Evolutionary conservation across 2,113 vertebrate species (phyloP).

Genomic region (Neodontobutis hainanensis): DNA sequence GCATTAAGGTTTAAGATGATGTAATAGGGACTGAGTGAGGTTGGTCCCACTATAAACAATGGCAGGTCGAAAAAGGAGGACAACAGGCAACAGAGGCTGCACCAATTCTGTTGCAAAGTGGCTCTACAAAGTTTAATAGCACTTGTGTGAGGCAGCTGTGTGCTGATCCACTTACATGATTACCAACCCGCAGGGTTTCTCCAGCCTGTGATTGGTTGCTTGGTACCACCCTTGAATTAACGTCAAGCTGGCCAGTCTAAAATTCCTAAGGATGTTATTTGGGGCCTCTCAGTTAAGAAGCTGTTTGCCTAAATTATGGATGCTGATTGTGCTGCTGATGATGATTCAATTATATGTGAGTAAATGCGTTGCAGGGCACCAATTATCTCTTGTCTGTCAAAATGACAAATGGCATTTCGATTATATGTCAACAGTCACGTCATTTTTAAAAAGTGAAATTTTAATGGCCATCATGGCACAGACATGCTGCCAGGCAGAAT

Average conservation of each 20-base stretch:
- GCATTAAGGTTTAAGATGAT: too few relatives aligned
- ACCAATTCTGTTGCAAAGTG: background rate
- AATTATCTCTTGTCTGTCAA: conserved; percentile 47
- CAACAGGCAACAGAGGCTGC: background rate
- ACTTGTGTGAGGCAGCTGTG: conserved; percentile 41
- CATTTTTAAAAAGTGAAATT: conserved; percentile 12
- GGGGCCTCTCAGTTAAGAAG: conserved; percentile 29
- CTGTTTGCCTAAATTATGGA: conserved; percentile 43
- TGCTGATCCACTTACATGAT: conserved; percentile 40
- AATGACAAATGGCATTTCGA: conserved; percentile 48
- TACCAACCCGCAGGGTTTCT: conserved; percentile 34
- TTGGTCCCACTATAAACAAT: conserved; percentile 3
- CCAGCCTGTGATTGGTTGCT: conserved; percentile 20
- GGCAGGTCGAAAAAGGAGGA: background rate
- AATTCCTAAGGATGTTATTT: conserved; percentile 33
- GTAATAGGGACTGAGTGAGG: too few relatives aligned
- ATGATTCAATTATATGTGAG: conserved; percentile 49
- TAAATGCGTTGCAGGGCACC: conserved; percentile 35
- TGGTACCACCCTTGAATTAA: conserved; percentile 22
- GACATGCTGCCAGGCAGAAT: background rate
- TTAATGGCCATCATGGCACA: conserved; percentile 6
- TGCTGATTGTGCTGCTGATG: conserved; percentile 24
- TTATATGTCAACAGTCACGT: conserved; percentile 18
- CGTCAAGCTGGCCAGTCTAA: conserved; percentile 22
- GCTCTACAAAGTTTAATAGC: conserved; percentile 11